These are phyloP conservation scores for Bombus soroeensis DNA, from an alignment of 1,140 invertebrate genomes.

Conservation along the genomic window DNA sequence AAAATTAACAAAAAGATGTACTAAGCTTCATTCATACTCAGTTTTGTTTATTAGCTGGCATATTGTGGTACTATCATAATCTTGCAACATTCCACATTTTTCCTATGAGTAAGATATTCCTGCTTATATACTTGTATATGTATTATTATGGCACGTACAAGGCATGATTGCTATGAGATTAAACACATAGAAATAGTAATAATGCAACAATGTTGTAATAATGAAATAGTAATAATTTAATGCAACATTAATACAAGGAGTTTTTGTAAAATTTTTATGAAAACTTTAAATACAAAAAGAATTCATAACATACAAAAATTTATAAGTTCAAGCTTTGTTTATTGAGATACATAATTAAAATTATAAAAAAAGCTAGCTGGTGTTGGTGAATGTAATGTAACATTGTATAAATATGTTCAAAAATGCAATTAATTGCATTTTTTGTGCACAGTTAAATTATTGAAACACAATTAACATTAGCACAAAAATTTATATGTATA, in stretches of 20 bases:
- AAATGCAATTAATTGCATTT: conserved; percentile 7
- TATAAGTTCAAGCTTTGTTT: conserved; percentile 1
- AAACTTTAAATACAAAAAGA: not conserved
- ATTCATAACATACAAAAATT: not conserved
- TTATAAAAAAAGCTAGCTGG: not conserved
- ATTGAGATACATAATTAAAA: not conserved
- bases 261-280: not conserved
- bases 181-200: not conserved
- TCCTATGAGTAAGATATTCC: not conserved
- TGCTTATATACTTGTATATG: not conserved
- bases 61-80: not conserved
- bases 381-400: conserved; percentile 6
- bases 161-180: not conserved
- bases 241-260: not conserved
- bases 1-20: not conserved
- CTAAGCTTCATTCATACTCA: not conserved
- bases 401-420: conserved; percentile 9
- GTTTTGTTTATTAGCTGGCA: not conserved
- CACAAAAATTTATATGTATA: not conserved
- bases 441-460: conserved; percentile 32
- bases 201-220: not conserved
- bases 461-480: not conserved
- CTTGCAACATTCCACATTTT: conserved; percentile 26
- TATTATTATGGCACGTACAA: conserved; percentile 18
- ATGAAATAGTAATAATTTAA: not conserved